phyloP scores from a whole-genome alignment of 2,797 vertebrate genomes.

The Peromyscus aztecus region DNA sequence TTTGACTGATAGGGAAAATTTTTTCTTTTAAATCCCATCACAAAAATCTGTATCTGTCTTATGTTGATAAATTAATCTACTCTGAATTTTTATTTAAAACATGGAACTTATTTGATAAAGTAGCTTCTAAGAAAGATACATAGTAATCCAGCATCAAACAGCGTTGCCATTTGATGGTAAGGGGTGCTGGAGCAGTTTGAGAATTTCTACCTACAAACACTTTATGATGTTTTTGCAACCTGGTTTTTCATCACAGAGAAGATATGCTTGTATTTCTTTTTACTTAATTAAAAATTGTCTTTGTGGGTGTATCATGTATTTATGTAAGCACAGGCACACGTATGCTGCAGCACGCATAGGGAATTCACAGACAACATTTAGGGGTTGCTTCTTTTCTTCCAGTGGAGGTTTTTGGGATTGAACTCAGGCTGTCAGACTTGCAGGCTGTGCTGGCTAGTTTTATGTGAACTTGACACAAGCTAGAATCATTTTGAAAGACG shows the following conservation, averaged over 20 bases:
- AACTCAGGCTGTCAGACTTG: not conserved
- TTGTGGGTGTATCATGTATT: not conserved
- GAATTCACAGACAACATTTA: not conserved
- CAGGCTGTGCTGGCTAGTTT: not conserved
- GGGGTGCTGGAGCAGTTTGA: not conserved
- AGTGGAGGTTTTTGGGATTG: not conserved
- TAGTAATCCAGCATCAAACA: not conserved
- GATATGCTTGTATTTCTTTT: not conserved
- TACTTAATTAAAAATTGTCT: not conserved
- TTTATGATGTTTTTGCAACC: not conserved
- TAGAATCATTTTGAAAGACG: not conserved
- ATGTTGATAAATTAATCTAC: not conserved
- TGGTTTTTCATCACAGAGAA: not conserved
- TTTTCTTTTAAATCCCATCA: not conserved
- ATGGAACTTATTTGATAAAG: not conserved
- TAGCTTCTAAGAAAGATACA: not conserved
- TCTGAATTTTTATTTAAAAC: constrained; percentile 1
- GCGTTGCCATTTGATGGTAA: not conserved
- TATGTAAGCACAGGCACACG: too few species aligned
- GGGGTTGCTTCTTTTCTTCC: not conserved
- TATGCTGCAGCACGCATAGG: too few species aligned
- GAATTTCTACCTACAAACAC: not conserved
- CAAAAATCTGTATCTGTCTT: not conserved
- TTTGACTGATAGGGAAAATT: not conserved
- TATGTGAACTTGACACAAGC: not conserved